These are phyloP conservation scores for Octodon degus DNA, from an alignment of 2,113 vertebrate genomes.

Conservation along the genomic window DNA sequence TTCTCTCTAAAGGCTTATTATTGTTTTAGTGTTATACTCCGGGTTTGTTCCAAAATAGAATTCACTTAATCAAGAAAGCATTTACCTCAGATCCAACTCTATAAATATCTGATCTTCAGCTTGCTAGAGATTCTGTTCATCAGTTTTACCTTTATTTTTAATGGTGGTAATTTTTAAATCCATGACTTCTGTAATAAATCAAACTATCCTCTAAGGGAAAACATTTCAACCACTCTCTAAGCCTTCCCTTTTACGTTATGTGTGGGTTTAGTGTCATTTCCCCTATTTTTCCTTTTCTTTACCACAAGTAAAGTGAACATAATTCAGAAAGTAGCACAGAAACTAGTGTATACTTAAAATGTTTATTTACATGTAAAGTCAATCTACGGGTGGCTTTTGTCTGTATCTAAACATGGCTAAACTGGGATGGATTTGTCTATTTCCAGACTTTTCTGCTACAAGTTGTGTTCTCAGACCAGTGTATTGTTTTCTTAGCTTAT, in stretches of 20 bases:
- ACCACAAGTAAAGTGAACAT: neutral
- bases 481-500: neutral
- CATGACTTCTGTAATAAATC: neutral
- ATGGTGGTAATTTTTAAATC: neutral
- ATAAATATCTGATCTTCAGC: neutral
- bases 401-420: neutral
- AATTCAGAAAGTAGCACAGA: constrained; percentile 30
- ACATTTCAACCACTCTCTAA: neutral
- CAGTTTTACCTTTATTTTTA: constrained; percentile 27
- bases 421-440: neutral
- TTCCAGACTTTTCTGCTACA: neutral
- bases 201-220: neutral
- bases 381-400: neutral
- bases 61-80: constrained; percentile 36
- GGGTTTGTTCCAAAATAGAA: constrained; percentile 51
- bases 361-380: neutral
- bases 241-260: neutral
- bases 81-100: neutral
- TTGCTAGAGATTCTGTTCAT: neutral
- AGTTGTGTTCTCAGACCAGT: neutral
- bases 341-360: constrained; percentile 2
- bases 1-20: neutral
- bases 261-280: neutral
- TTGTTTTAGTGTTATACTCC: neutral
- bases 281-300: neutral